phyloP scores from a whole-genome alignment of 2,888 invertebrate species.

The Scaptomyza flava region DNA sequence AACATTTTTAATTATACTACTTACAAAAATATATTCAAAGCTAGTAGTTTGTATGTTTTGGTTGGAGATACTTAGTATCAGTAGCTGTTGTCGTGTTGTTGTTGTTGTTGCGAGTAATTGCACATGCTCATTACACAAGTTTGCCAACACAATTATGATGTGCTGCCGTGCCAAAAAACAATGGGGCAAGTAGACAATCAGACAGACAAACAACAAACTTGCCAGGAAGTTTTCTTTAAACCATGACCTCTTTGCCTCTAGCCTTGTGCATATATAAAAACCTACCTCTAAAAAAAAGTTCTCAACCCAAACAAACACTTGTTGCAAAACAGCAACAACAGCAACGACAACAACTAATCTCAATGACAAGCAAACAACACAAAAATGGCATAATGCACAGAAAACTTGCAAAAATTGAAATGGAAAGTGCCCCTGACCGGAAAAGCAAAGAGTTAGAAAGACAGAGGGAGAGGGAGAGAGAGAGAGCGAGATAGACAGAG shows the following conservation, averaged over 20 bases:
- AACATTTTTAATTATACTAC: constrained; percentile 59
- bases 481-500: background rate
- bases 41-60: background rate
- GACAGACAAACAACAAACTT: constrained; percentile 1
- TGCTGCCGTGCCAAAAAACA: constrained; percentile 39
- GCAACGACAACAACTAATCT: constrained; percentile 21
- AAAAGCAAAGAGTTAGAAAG: constrained; percentile 47
- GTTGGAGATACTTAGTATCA: constrained; percentile 30
- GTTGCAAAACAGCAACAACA: constrained; percentile 14
- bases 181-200: constrained; percentile 29
- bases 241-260: constrained; percentile 3
- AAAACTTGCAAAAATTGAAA: constrained; percentile 57
- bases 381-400: constrained; percentile 63
- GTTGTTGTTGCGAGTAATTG: constrained; percentile 54
- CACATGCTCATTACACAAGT: constrained; percentile 69
- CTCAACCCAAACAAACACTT: constrained; percentile 28
- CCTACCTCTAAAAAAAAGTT: constrained; percentile 27
- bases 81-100: background rate
- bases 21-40: constrained; percentile 5
- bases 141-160: constrained; percentile 73
- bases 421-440: constrained; percentile 77
- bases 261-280: constrained; percentile 4
- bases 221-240: constrained; percentile 44
- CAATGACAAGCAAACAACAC: constrained; percentile 49
- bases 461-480: constrained; percentile 5